These are phyloP conservation scores for Luidia sarsii DNA, from an alignment of 53 echinoderm and acorn worm genomes.

Conservation along the genomic window DNA sequence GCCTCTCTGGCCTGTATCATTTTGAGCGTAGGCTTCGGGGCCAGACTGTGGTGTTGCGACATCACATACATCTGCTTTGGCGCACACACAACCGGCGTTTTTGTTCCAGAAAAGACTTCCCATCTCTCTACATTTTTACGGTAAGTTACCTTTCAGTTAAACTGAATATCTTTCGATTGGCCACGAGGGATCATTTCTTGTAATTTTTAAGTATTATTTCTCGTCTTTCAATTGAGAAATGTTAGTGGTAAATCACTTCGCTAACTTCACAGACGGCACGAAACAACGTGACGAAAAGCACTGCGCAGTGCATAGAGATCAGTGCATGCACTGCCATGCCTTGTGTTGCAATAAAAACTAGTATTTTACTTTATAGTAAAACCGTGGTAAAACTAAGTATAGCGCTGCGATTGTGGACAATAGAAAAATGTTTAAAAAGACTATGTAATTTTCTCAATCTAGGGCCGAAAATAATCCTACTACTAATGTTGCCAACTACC, in stretches of 20 bases:
- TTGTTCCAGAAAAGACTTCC: not conserved
- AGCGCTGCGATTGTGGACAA: too few species aligned
- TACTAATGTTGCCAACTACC: too few species aligned
- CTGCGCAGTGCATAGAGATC: not conserved
- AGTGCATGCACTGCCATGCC: not conserved
- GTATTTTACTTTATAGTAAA: too few species aligned
- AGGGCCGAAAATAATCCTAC: too few species aligned
- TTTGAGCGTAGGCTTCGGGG: too few species aligned
- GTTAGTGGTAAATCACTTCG: too few species aligned
- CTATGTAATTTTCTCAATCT: too few species aligned
- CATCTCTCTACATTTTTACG: not conserved
- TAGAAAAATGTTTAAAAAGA: too few species aligned
- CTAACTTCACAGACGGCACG: not conserved
- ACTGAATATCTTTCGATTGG: not conserved
- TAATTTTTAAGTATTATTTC: not conserved
- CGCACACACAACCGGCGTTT: not conserved
- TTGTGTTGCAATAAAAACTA: too few species aligned
- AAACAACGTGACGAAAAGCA: not conserved
- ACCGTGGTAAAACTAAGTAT: too few species aligned
- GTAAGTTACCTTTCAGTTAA: not conserved
- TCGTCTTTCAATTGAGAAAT: too few species aligned
- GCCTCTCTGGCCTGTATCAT: too few species aligned
- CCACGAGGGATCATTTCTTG: not conserved
- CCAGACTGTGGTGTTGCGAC: not conserved
- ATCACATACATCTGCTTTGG: not conserved